These are phyloP conservation scores for Chamaetylas fuelleborni DNA, from an alignment of 2,113 vertebrate genomes.

Conservation along the genomic window DNA sequence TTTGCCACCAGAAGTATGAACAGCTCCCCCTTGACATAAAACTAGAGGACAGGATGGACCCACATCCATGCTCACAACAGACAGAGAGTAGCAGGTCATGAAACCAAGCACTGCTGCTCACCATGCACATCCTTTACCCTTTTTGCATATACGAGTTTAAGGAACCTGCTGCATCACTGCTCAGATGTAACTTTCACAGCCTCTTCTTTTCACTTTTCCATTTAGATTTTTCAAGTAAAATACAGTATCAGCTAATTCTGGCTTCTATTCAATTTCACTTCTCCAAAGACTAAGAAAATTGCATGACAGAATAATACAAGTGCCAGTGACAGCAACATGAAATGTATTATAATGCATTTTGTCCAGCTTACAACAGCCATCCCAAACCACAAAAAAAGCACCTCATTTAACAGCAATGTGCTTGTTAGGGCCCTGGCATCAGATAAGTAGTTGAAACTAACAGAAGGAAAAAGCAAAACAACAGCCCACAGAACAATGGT, in stretches of 20 bases:
- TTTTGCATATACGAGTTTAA: not conserved
- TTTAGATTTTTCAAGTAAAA: not conserved
- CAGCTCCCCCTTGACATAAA: not conserved
- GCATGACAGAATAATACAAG: not conserved
- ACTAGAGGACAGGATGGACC: not conserved
- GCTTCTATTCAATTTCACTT: not conserved
- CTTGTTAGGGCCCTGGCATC: not conserved
- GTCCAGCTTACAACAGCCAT: not conserved
- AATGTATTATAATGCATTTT: not conserved
- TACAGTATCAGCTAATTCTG: not conserved
- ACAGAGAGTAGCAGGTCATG: not conserved
- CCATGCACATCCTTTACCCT: not conserved
- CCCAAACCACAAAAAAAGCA: not conserved
- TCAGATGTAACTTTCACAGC: not conserved
- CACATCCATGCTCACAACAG: rapidly evolving
- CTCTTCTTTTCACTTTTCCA: not conserved
- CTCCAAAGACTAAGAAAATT: not conserved
- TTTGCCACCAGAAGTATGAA: not conserved
- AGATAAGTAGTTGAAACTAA: not conserved
- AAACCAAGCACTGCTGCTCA: not conserved
- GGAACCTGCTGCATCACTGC: not conserved
- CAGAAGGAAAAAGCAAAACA: not conserved
- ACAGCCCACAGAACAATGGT: not conserved
- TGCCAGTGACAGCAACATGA: not conserved
- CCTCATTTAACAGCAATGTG: not conserved